Evolutionary conservation across 2,113 vertebrate genomes (phyloP).

Genomic region (Poeciliopsis occidentalis): DNA sequence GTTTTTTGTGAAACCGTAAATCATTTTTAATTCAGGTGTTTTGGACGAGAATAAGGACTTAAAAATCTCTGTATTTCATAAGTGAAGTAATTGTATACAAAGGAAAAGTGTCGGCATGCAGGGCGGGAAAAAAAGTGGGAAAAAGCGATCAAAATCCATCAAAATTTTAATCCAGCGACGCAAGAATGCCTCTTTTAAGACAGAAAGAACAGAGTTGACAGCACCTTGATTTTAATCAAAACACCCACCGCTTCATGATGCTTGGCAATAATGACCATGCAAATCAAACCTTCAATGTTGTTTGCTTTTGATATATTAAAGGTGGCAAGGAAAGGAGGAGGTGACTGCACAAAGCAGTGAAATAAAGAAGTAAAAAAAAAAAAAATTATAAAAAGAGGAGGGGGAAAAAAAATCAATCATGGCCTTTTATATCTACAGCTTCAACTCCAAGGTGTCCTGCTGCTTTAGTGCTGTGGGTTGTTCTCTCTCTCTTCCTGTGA

Average conservation of each 20-base stretch:
- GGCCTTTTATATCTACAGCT: constrained; percentile 68
- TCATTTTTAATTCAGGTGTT: not conserved
- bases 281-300: not conserved
- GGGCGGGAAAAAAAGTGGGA: not conserved
- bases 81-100: not conserved
- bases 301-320: constrained; percentile 20
- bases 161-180: not conserved
- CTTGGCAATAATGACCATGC: not conserved
- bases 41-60: not conserved
- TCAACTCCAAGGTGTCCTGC: constrained; percentile 67
- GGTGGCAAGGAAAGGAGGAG: not conserved
- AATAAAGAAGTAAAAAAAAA: constrained; percentile 45
- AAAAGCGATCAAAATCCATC: not conserved
- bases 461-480: constrained; percentile 68
- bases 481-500: constrained; percentile 58
- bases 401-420: constrained; percentile 69
- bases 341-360: constrained; percentile 31
- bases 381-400: constrained; percentile 31
- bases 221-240: constrained; percentile 52
- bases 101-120: not conserved
- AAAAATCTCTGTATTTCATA: not conserved
- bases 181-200: constrained; percentile 34
- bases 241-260: not conserved
- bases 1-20: too few species aligned
- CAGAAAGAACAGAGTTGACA: constrained; percentile 65